Conservation (phyloP, 2,113 vertebrate genomes). For the Halcyon malimbica region DNA sequence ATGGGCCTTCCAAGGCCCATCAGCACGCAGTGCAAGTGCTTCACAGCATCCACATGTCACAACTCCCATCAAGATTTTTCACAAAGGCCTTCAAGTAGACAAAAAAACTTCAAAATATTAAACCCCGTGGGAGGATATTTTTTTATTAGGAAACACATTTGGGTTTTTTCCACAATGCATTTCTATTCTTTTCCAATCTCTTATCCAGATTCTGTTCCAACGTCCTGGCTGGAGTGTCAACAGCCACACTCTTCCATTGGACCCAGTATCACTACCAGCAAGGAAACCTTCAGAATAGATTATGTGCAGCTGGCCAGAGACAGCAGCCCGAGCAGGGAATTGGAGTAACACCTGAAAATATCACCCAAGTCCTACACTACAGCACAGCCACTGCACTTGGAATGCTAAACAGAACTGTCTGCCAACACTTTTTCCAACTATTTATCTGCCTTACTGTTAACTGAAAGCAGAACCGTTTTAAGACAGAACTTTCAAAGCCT, state of each 20-base stretch:
- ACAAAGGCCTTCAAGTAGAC: not conserved
- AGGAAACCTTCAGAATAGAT: not conserved
- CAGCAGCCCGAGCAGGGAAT: not conserved
- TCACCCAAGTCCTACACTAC: not conserved
- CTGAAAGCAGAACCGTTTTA: not conserved
- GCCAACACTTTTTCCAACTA: not conserved
- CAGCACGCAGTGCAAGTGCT: not conserved
- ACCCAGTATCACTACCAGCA: not conserved
- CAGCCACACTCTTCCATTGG: not conserved
- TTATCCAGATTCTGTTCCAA: not conserved
- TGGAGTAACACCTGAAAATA: not conserved
- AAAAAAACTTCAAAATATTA: not conserved
- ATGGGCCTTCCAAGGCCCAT: not conserved
- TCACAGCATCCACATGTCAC: not conserved
- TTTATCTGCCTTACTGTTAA: not conserved
- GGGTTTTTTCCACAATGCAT: not conserved
- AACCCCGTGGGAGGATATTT: not conserved
- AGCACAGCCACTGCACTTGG: not conserved
- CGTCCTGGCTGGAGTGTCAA: not conserved
- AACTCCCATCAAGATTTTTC: not conserved
- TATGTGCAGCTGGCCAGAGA: not conserved
- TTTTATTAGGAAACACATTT: not conserved
- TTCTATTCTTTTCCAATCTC: not conserved
- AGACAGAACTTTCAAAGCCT: not conserved
- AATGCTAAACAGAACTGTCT: not conserved